Base-by-base conservation (phyloP, 2,113 vertebrate species). In the Strix uralensis region DNA sequence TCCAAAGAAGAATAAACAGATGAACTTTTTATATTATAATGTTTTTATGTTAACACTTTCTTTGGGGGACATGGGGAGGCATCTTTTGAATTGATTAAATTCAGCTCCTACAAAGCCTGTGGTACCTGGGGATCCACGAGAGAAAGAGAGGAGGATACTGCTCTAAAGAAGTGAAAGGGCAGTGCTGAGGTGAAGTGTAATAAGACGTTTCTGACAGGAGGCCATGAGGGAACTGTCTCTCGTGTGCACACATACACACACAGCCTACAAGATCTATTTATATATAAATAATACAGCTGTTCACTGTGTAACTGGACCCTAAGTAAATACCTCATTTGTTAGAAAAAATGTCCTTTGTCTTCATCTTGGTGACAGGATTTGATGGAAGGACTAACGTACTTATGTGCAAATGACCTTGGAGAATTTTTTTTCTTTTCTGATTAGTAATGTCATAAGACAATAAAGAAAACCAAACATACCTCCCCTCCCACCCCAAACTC, bases 161-260 rank as follows among this genome's bases (percentile, higher is more conserved):
- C 52, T 80, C 26, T 71, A 11, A 36, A 36, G 46, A 40, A 58
- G 65, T 4, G 59, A 58, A 63, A 81, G 47, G 77, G 34, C 65
- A 40, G 29, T 16, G 42, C 59, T 63, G 81, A 61, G 32, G 34
- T 86, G 71, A 89, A 46, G 66, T 54, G 58, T 52, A 58, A 23
- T n/a, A 11, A 91, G 77, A 75, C 62, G 69, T 25, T 86, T 71
- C 44, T 83, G 84, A 75, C 54, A 74, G 75, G 61, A 78, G 42
- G 34, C 70, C 49, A 7, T 6, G n/a, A 44, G 71, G 67, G 61
- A 85, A 5, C 75, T 57, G 19, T 22, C 34, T 32, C 26, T 40
- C 2, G 0, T 49, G n/a, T 27, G 34, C 40, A 38, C n/a, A 55
- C 4, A 3, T 32, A 44, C 13, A 20, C 13, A 20, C 21, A 20